A percentile compares a stretch with the other conserved stretches of the same genome.
These are phyloP conservation scores for Parnassius orleans DNA, from an alignment of 2,888 invertebrate species.

Conservation along the genomic window DNA sequence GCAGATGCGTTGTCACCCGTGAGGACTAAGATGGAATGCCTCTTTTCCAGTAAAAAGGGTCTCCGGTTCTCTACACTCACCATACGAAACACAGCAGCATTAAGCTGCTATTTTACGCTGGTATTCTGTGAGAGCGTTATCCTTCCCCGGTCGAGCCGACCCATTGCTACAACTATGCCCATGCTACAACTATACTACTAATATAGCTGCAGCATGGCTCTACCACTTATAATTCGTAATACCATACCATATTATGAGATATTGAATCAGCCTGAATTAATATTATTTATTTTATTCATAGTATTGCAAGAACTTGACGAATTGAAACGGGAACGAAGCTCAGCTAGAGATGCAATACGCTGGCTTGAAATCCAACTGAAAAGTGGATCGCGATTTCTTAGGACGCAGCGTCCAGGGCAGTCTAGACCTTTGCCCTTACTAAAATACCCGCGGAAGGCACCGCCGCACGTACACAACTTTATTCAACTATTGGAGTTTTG, in stretches of 20 bases:
- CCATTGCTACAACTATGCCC: too few relatives aligned
- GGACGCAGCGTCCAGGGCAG: slow-evolving; percentile 93
- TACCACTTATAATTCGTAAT: too few relatives aligned
- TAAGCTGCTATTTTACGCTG: too few relatives aligned
- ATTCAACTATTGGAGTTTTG: slow-evolving; percentile 93
- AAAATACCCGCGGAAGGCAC: slow-evolving; percentile 68
- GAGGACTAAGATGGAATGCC: too few relatives aligned
- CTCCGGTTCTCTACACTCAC: too few relatives aligned
- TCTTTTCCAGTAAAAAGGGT: too few relatives aligned
- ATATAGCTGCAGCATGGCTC: too few relatives aligned
- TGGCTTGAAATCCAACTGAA: slow-evolving; percentile 95
- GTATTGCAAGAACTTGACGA: slow-evolving; percentile 94
- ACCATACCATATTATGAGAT: background rate
- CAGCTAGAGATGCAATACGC: slow-evolving; percentile 94
- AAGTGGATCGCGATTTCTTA: slow-evolving; percentile 91
- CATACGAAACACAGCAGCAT: too few relatives aligned
- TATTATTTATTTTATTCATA: slow-evolving; percentile 60
- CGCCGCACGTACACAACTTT: slow-evolving; percentile 82
- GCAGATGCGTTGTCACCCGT: too few relatives aligned
- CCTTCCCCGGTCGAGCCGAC: too few relatives aligned
- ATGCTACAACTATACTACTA: too few relatives aligned
- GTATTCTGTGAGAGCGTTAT: too few relatives aligned
- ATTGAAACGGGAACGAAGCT: slow-evolving; percentile 90
- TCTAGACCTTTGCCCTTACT: slow-evolving; percentile 84
- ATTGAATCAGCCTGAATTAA: background rate